phyloP scores from a whole-genome alignment of 1,140 invertebrate genomes.

The Lasioglossum baleicum region DNA sequence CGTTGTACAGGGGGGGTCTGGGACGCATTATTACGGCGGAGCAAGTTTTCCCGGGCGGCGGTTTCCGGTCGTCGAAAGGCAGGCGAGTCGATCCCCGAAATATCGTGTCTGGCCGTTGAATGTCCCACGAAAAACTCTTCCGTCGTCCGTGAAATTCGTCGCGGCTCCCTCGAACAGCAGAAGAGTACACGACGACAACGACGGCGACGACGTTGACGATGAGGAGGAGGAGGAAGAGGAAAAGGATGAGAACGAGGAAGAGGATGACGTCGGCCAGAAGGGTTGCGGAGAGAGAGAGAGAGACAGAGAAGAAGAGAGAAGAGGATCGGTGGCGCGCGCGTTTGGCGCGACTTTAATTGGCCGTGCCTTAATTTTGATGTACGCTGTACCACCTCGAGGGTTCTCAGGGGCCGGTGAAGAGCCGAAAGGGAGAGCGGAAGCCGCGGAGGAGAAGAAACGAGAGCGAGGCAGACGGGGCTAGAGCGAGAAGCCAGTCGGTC shows the following conservation, averaged over 20 bases:
- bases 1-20: too few species aligned
- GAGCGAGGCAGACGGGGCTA: conserved; percentile 43
- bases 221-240: neutral
- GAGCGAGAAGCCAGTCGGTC: conserved; percentile 23
- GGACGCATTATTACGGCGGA: conserved; percentile 25
- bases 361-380: conserved; percentile 75
- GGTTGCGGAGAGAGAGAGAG: too few species aligned
- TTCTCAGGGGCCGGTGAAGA: conserved; percentile 60
- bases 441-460: conserved; percentile 38
- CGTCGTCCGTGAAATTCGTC: conserved; percentile 11
- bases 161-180: neutral
- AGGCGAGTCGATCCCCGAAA: conserved; percentile 3
- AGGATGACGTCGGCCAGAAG: neutral
- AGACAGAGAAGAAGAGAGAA: neutral
- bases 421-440: conserved; percentile 39
- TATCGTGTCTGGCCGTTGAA: conserved; percentile 19
- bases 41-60: neutral
- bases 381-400: conserved; percentile 67
- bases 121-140: conserved; percentile 6
- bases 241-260: neutral
- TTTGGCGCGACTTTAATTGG: conserved; percentile 73
- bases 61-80: neutral
- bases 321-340: conserved; percentile 3
- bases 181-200: neutral
- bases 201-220: neutral